Base-by-base conservation (phyloP, 2,113 vertebrate genomes). In the Polyodon spathula region DNA sequence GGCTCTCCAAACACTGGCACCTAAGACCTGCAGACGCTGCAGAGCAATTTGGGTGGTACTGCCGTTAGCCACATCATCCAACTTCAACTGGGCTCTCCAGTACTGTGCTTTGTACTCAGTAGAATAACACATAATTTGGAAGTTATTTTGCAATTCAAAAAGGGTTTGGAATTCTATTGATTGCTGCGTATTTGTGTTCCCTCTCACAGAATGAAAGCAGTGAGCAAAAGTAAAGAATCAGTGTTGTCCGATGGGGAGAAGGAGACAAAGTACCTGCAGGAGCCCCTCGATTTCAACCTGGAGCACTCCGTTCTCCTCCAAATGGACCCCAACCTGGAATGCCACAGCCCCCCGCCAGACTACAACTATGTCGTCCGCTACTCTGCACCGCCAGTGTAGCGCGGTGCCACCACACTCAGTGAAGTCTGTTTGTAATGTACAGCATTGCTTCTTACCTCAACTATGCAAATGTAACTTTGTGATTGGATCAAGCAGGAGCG, bases 321-420 rank as follows among this genome's bases (percentile, higher is more conserved):
- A 0, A 78, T 94, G 79, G 92, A 93, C 60, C 77, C 78, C 1
- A 84, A 48, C 68, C 79, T 95, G 63, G 92, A 94, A 62, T 93
- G 93, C 70, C 92, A 97, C 81, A 97, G 92, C 80, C 92, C 93
- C 0, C 93, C 92, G 0, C 93, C 93, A 0, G 89, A 97, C 76
- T 95, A 95, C 81, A 93, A 93, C 77, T 87, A 86, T 0, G 92
- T 97, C 70, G 71, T 95, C 61, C 91, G 92, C 72, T 95, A 93
- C 81, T 92, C 90, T 0, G 79, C 88, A 43, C 90, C 92, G 1
- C 90, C 90, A 0, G 88, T 95, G 70, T 96, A 89, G 69, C 6
- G 6, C 44, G 55, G 11, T 6, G 51, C 57, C 46, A 6, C 46
- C 44, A 16, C 57, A 10, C 56, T 56, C 17, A 40, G 51, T 51